Evolutionary conservation across 1,140 invertebrate species (phyloP).

Genomic region (Trichogramma pretiosum): DNA sequence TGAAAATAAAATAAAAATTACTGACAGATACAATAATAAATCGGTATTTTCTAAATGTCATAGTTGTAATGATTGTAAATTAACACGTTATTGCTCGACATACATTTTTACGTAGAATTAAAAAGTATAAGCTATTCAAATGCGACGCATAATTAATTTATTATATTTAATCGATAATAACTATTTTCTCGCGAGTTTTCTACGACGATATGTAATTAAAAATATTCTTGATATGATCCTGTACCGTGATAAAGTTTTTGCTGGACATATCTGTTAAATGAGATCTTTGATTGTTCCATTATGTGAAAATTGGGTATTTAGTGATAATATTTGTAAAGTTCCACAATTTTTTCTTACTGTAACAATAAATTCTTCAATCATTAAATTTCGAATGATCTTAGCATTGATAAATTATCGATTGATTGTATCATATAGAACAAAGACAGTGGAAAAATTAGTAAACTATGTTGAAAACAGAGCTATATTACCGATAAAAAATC

Average conservation of each 20-base stretch:
- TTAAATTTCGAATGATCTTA: too few relatives aligned
- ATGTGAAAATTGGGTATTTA: too few relatives aligned
- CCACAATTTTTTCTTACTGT: conserved; percentile 2
- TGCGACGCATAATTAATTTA: conserved; percentile 4
- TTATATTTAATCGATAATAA: conserved; percentile 4
- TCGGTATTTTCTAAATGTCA: conserved; percentile 16
- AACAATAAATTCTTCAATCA: too few relatives aligned
- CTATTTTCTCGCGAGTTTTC: conserved; percentile 8
- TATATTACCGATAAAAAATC: too few relatives aligned
- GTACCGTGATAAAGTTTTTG: conserved; percentile 2
- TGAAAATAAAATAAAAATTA: too few relatives aligned
- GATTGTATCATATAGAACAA: too few relatives aligned
- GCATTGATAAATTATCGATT: too few relatives aligned
- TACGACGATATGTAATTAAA: conserved; percentile 9
- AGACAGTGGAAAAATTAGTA: too few relatives aligned
- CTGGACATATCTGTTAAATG: background rate
- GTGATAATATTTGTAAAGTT: background rate
- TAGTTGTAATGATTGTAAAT: conserved; percentile 2
- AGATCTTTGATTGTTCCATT: background rate
- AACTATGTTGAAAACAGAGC: too few relatives aligned
- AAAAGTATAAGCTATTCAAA: conserved; percentile 6
- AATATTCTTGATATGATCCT: conserved; percentile 16
- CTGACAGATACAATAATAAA: too few relatives aligned
- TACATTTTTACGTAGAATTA: conserved; percentile 3
- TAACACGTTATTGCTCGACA: background rate